Percentiles rank a stretch among this genome's conserved stretches.
Evolutionary conservation across 1,140 invertebrate species (phyloP).

Genomic region (Anastrepha obliqua): DNA sequence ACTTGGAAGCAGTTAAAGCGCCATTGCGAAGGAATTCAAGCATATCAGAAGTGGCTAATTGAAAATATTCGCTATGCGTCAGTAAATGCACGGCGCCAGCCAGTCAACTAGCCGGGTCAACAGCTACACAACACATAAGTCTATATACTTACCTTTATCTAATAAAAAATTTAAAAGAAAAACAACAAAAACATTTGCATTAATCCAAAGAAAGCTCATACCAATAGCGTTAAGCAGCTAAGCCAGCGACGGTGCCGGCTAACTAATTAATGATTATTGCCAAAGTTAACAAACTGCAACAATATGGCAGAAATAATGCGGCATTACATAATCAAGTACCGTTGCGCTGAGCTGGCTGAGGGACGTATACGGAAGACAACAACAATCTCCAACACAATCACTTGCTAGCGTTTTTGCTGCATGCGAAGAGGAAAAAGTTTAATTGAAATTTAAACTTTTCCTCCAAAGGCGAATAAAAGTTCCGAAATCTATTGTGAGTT

Average conservation of each 20-base stretch:
- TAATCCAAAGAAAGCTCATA: neutral
- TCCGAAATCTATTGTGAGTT: constrained; percentile 12
- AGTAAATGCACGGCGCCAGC: constrained; percentile 23
- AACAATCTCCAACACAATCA: neutral
- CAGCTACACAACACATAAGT: neutral
- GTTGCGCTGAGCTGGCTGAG: neutral
- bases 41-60: constrained; percentile 35
- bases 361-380: too few relatives aligned
- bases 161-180: neutral
- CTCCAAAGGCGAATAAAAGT: constrained; percentile 2
- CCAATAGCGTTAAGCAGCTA: neutral
- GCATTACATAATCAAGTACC: neutral
- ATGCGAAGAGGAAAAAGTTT: constrained; percentile 28
- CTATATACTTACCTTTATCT: too few relatives aligned
- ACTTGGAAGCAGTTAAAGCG: neutral
- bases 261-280: constrained; percentile 35
- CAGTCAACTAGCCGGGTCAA: neutral
- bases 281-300: constrained; percentile 36
- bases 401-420: neutral
- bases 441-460: constrained; percentile 52
- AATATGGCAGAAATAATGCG: constrained; percentile 28
- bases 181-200: neutral
- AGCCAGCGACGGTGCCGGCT: neutral
- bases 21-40: neutral
- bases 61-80: constrained; percentile 47